Conservation (phyloP, 2,797 vertebrate species). For the Apodemus agrarius region DNA sequence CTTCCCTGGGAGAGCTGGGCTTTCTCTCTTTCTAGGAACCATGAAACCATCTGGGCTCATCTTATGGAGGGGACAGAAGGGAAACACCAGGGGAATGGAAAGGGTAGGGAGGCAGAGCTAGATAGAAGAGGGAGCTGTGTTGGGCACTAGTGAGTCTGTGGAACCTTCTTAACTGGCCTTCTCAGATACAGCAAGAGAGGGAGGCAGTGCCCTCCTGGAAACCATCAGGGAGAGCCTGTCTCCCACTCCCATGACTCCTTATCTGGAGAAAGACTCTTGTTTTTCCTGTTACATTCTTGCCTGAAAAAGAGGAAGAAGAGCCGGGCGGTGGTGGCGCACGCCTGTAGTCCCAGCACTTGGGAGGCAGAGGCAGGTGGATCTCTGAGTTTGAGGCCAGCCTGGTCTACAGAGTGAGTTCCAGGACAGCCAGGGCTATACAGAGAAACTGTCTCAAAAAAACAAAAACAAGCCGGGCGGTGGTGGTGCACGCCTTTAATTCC, state of each 20-base stretch:
- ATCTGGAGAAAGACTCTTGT: slow-evolving; percentile 53
- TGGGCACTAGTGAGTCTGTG: not conserved
- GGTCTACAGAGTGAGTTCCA: too few relatives aligned
- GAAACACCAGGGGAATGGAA: not conserved
- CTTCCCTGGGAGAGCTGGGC: slow-evolving; percentile 2
- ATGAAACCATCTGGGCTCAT: not conserved
- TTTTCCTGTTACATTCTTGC: slow-evolving; percentile 47
- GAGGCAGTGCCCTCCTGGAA: not conserved
- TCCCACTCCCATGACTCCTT: slow-evolving; percentile 46
- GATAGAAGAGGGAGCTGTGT: not conserved
- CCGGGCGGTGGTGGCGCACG: too few relatives aligned
- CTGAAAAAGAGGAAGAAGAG: slow-evolving; percentile 67
- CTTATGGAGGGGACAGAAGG: not conserved
- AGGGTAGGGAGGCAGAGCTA: not conserved
- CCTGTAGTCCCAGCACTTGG: too few relatives aligned
- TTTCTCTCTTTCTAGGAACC: slow-evolving; percentile 21
- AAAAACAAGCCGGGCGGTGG: too few relatives aligned
- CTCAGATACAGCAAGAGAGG: not conserved
- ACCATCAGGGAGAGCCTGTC: not conserved
- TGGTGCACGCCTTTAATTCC: too few relatives aligned
- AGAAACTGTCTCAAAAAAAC: too few relatives aligned
- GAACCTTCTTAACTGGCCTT: not conserved
- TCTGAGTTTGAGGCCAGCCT: too few relatives aligned
- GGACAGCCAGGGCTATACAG: too few relatives aligned
- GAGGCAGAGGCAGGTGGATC: too few relatives aligned